Evolutionary conservation across 2,113 vertebrate genomes (phyloP), one percentile per base, ranked within the genome.

Genomic region (Corvus moneduloides): DNA sequence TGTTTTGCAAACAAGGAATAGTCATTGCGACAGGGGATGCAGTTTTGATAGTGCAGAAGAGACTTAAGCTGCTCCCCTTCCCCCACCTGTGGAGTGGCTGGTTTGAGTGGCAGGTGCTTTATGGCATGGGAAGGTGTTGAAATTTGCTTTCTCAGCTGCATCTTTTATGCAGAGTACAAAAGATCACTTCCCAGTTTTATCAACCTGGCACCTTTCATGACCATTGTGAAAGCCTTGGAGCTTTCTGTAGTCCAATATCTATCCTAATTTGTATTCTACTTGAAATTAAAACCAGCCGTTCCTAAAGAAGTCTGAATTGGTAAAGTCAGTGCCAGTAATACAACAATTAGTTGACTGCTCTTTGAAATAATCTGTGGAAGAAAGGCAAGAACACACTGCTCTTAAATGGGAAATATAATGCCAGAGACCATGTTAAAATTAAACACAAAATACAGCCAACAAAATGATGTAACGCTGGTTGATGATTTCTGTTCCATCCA

Each of bases 41-140:
- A 55, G 46, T 12, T 67, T 35, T 39, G 49, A 3, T 2, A 12
- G 69, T 56, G 35, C 44, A 82, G 71, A 43, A 39, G 41, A 48
- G 17, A 5, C 41, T 20, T 4, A 12, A 73, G 72, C 32, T 74
- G 73, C 13, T 85, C 49, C 11, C 23, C 52, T 62, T 44, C 13
- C 22, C 37, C 55, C 1, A 0, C 16, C 28, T 16, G 35, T 43
- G 39, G 28, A 22, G 37, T 0, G 2, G 21, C 39, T 86, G 67
- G 1, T 89, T 56, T 32, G 80, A 28, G 43, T 12, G 48, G 13
- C 59, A 44, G 44, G 24, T 49, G 35, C 39, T 37, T 61, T 26
- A 15, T 61, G 62, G 62, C 27, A n/a, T 4, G 16, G 32, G 41
- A 33, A 62, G 18, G 22, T 13, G 32, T 1, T 61, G 46, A 28